These are phyloP conservation scores for Orthonychiurus folsomi DNA, from an alignment of 2,888 invertebrate species.

Conservation along the genomic window DNA sequence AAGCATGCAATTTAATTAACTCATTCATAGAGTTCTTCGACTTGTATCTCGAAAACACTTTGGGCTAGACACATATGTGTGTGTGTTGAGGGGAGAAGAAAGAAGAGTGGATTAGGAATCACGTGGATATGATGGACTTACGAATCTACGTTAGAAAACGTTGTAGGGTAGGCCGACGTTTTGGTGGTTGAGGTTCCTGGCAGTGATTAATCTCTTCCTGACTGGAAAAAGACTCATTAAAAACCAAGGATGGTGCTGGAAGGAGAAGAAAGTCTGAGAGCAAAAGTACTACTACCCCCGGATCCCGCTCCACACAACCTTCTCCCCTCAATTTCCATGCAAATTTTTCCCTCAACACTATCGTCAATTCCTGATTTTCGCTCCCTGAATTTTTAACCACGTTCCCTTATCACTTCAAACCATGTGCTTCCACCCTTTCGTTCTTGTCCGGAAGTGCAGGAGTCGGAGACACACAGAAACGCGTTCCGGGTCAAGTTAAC, in stretches of 20 bases:
- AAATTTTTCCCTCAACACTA: constrained; percentile 15
- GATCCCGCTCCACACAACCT: neutral
- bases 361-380: neutral
- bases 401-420: neutral
- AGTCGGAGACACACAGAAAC: neutral
- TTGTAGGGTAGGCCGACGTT: too few relatives aligned
- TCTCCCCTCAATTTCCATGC: constrained; percentile 21
- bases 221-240: neutral
- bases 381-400: neutral
- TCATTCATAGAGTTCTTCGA: neutral
- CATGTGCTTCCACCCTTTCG: neutral
- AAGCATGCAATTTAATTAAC: neutral
- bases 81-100: neutral
- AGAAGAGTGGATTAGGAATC: neutral
- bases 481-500: neutral
- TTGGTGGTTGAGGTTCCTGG: too few relatives aligned
- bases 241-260: neutral
- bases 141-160: too few relatives aligned
- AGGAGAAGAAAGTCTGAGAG: neutral
- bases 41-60: neutral
- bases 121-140: neutral
- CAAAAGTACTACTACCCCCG: too few relatives aligned
- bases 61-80: too few relatives aligned
- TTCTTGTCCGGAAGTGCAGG: neutral
- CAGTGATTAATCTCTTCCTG: neutral